These are phyloP conservation scores for Phalloptychus januarius DNA, from an alignment of 2,797 vertebrate species.

Conservation along the genomic window DNA sequence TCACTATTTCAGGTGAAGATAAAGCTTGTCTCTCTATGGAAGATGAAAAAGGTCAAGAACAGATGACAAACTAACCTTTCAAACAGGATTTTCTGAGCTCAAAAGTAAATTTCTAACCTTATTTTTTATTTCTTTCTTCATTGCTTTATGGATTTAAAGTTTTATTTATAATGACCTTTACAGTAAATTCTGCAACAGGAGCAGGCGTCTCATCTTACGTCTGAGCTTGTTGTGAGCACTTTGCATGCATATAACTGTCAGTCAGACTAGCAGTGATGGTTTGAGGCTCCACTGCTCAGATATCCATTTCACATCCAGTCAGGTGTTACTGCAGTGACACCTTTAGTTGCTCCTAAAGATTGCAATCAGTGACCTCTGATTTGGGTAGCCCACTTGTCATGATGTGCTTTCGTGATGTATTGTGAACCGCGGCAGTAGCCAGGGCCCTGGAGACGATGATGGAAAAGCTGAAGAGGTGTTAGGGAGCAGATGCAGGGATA, in stretches of 20 bases:
- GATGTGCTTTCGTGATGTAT: constrained; percentile 60
- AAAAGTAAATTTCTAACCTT: neutral
- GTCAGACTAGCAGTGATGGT: constrained; percentile 26
- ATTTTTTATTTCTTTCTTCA: neutral
- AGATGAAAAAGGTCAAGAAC: neutral
- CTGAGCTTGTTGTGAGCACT: constrained; percentile 28
- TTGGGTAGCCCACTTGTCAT: constrained; percentile 72
- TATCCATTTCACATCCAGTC: constrained; percentile 69
- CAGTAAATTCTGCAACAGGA: constrained; percentile 15
- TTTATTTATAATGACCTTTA: constrained; percentile 11
- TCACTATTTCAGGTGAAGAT: neutral
- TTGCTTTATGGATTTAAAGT: neutral
- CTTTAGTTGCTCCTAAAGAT: constrained; percentile 77
- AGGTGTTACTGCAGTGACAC: constrained; percentile 67
- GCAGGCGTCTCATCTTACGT: constrained; percentile 1
- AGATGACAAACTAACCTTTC: neutral
- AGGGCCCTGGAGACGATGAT: constrained; percentile 46
- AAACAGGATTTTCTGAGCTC: constrained; percentile 1
- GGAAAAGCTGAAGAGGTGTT: constrained; percentile 38
- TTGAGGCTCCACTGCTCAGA: constrained; percentile 43
- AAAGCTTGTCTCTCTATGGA: neutral
- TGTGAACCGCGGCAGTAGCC: constrained; percentile 38
- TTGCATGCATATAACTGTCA: constrained; percentile 26
- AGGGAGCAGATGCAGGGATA: constrained; percentile 32
- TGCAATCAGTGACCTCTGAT: constrained; percentile 80